Evolutionary conservation across 2,888 invertebrate genomes (phyloP).

Genomic region (Allacma fusca): DNA sequence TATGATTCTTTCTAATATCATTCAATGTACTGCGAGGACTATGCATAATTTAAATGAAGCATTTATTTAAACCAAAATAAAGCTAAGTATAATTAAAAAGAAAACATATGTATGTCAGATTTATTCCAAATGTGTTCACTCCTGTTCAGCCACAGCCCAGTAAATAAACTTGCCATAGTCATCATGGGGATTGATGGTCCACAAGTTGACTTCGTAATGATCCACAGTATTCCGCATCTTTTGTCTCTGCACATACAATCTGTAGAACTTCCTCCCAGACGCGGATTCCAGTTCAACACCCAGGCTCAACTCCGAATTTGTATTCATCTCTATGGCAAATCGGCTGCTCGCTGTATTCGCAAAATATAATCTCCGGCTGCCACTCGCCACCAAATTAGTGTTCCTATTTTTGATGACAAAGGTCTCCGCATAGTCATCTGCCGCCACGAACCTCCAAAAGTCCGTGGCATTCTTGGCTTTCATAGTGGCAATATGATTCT

Average conservation of each 20-base stretch:
- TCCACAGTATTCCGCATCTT: slow-evolving; percentile 26
- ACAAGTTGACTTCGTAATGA: slow-evolving; percentile 29
- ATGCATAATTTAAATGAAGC: no score
- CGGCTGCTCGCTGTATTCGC: not conserved
- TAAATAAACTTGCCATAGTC: slow-evolving; percentile 26
- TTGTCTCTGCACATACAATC: slow-evolving; percentile 32
- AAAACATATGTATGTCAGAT: no score
- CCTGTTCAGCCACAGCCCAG: slow-evolving; percentile 21
- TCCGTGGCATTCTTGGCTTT: slow-evolving; percentile 21
- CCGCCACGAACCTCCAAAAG: slow-evolving; percentile 27
- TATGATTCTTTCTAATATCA: no score
- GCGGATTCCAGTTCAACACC: slow-evolving; percentile 25
- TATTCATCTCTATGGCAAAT: slow-evolving; percentile 26
- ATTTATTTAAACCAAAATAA: no score
- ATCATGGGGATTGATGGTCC: slow-evolving; percentile 39
- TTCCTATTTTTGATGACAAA: slow-evolving; percentile 27
- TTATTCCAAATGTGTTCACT: no score
- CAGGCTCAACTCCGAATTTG: slow-evolving; percentile 20
- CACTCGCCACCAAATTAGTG: slow-evolving; percentile 14
- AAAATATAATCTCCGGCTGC: slow-evolving; percentile 33
- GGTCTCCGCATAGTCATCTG: slow-evolving; percentile 24
- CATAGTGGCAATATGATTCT: slow-evolving; percentile 37
- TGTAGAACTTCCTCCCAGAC: slow-evolving; percentile 29
- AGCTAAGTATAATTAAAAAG: no score
- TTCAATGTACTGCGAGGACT: no score